A percentile compares a stretch with the other conserved stretches of the same genome.
phyloP scores from a whole-genome alignment of 2,113 vertebrate species.

The Gracilinanus agilis region DNA sequence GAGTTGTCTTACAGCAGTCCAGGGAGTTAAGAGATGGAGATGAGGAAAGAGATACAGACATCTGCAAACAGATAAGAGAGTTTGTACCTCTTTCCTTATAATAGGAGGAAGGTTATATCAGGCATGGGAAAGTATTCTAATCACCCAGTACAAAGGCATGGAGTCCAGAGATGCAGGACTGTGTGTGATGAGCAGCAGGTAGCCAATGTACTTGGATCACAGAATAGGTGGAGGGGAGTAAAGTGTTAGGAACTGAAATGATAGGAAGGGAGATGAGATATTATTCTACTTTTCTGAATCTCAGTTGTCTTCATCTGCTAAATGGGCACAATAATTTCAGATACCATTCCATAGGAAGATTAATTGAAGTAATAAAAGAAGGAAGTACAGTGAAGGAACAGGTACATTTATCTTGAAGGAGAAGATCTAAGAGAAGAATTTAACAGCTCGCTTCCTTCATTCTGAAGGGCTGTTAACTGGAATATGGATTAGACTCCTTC shows the following conservation, averaged over 20 bases:
- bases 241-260: not conserved
- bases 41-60: too few species aligned
- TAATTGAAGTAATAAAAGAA: not conserved
- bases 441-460: not conserved
- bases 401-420: not conserved
- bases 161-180: not conserved
- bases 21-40: not conserved
- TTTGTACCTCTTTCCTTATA: too few species aligned
- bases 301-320: conserved; percentile 46
- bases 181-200: not conserved
- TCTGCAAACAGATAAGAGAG: too few species aligned
- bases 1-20: not conserved
- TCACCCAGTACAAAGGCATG: not conserved
- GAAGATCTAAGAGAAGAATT: not conserved
- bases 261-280: not conserved
- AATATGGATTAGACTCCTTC: not conserved
- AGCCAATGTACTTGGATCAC: not conserved
- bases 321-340: conserved; percentile 14
- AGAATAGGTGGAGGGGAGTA: not conserved
- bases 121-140: not conserved
- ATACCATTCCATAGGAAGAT: not conserved
- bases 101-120: not conserved
- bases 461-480: not conserved
- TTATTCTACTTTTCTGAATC: not conserved
- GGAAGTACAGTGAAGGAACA: not conserved